Conservation (phyloP, 2,797 vertebrate genomes). For the Acanthornis magna region DNA sequence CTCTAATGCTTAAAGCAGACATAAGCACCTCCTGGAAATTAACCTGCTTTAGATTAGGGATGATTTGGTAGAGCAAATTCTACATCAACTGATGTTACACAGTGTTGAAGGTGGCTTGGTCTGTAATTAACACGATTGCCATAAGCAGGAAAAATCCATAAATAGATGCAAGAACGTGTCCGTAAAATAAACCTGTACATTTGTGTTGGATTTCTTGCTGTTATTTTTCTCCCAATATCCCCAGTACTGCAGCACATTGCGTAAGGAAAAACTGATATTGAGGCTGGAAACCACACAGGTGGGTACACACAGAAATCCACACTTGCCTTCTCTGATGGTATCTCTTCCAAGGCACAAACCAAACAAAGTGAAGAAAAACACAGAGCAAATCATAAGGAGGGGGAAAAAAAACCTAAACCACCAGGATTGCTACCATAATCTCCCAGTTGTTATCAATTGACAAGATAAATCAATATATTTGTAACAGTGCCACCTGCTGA, state of each 20-base stretch:
- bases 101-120: neutral
- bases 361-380: neutral
- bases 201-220: neutral
- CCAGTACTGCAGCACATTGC: neutral
- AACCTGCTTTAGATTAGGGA: slow-evolving; percentile 27
- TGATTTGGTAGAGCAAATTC: slow-evolving; percentile 13
- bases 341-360: neutral
- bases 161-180: neutral
- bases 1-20: slow-evolving; percentile 2
- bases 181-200: neutral
- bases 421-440: too few species aligned
- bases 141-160: neutral
- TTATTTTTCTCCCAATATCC: neutral
- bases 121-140: slow-evolving; percentile 15
- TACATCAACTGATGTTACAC: neutral
- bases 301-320: neutral
- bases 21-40: slow-evolving; percentile 37
- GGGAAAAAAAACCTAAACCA: fast-evolving
- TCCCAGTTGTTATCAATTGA: neutral
- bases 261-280: neutral
- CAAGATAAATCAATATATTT: neutral
- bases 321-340: neutral
- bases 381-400: neutral
- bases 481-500: slow-evolving; percentile 17
- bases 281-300: neutral